Evolutionary conservation across 1,140 invertebrate genomes (phyloP).

Genomic region (Neodiprion virginianus): DNA sequence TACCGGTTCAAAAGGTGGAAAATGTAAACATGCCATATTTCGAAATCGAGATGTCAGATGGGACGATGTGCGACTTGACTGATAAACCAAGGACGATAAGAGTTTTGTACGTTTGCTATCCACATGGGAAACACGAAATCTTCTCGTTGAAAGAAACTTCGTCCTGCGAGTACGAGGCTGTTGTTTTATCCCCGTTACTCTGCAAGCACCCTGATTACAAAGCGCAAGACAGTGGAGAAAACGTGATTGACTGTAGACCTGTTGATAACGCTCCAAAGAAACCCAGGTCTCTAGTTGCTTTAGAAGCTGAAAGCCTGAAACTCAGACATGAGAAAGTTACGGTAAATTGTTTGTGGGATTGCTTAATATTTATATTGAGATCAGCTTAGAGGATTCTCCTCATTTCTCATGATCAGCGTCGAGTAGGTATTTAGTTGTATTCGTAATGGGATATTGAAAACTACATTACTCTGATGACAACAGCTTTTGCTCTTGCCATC

Average conservation of each 20-base stretch:
- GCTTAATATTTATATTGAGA: background rate
- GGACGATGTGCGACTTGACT: constrained; percentile 92
- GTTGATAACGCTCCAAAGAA: constrained; percentile 73
- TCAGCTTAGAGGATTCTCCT: constrained; percentile 7
- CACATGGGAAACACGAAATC: constrained; percentile 87
- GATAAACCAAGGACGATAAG: constrained; percentile 79
- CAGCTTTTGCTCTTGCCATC: background rate
- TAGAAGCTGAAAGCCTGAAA: constrained; percentile 77
- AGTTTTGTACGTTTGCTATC: constrained; percentile 86
- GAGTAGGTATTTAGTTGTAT: constrained; percentile 20
- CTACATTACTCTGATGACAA: constrained; percentile 13
- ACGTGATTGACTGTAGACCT: constrained; percentile 82
- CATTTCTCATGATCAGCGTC: constrained; percentile 12
- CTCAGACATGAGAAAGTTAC: constrained; percentile 67
- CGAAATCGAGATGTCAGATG: constrained; percentile 79
- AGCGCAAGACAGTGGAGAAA: constrained; percentile 80
- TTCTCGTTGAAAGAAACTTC: constrained; percentile 92
- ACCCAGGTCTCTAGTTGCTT: constrained; percentile 74
- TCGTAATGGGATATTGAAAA: background rate
- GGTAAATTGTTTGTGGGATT: constrained; percentile 43
- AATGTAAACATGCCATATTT: constrained; percentile 84
- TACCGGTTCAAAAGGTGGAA: constrained; percentile 80
- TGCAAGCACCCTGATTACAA: constrained; percentile 91
- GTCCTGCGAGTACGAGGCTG: constrained; percentile 93
- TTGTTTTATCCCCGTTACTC: constrained; percentile 83